Evolutionary conservation across 35 echinoderm and acorn worm species (phyloP).

Genomic region (Acanthaster planci): DNA sequence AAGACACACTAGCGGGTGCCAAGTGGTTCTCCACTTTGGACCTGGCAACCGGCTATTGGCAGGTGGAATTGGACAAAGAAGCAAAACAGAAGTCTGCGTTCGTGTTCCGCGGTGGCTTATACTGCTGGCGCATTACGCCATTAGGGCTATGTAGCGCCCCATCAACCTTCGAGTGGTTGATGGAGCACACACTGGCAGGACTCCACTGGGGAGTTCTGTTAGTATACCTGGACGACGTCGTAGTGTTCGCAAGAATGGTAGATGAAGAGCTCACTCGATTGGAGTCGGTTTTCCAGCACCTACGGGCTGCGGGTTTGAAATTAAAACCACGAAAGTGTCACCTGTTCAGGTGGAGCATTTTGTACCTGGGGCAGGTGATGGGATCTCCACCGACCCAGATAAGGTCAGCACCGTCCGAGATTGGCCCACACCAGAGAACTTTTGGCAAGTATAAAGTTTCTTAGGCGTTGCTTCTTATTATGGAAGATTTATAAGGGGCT

Average conservation of each 20-base stretch:
- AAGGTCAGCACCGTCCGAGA: conserved; percentile 44
- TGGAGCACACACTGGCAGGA: conserved; percentile 38
- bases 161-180: conserved; percentile 50
- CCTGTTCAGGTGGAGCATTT: conserved; percentile 30
- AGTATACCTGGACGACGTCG: conserved; percentile 48
- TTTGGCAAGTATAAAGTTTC: conserved; percentile 37
- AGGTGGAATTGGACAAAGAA: conserved; percentile 16
- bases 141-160: conserved; percentile 44
- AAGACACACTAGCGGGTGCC: conserved; percentile 14
- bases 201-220: conserved; percentile 30
- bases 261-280: conserved; percentile 35
- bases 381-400: conserved; percentile 43
- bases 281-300: conserved; percentile 35
- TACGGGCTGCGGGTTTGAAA: conserved; percentile 35
- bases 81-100: conserved; percentile 12
- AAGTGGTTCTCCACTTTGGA: conserved; percentile 50
- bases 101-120: not conserved
- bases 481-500: conserved; percentile 40
- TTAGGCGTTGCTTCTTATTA: conserved; percentile 45
- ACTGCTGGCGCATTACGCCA: conserved; percentile 24
- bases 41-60: conserved; percentile 37
- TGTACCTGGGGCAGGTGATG: conserved; percentile 52
- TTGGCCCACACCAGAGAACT: conserved; percentile 42
- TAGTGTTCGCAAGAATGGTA: conserved; percentile 34
- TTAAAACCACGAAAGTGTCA: conserved; percentile 57